Evolutionary conservation across 1,140 invertebrate genomes (phyloP).

Genomic region (Gonioctena quinquepunctata): DNA sequence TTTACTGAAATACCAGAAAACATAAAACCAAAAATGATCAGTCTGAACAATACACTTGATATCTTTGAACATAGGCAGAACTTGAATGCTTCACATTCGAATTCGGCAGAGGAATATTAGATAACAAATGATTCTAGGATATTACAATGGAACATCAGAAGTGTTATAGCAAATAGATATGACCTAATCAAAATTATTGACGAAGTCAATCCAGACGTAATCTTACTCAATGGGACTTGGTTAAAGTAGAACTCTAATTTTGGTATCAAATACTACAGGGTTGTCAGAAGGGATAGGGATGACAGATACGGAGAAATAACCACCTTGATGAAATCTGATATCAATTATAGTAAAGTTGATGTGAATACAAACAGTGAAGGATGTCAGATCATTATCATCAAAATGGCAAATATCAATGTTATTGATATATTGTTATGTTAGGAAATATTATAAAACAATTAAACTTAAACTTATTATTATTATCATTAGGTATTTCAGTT

Average conservation of each 20-base stretch:
- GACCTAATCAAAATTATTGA: constrained; percentile 16
- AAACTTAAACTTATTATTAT: too few relatives aligned
- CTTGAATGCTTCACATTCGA: neutral
- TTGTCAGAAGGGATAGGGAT: constrained; percentile 13
- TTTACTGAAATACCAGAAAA: neutral
- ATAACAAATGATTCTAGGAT: constrained; percentile 10
- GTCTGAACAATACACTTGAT: neutral
- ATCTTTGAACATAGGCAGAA: neutral
- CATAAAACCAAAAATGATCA: neutral
- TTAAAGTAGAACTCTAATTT: constrained; percentile 12
- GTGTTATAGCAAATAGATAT: neutral
- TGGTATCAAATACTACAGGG: constrained; percentile 14
- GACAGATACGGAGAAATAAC: constrained; percentile 17
- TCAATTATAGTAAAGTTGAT: too few relatives aligned
- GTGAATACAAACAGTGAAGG: too few relatives aligned
- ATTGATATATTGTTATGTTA: too few relatives aligned
- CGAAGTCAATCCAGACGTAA: constrained; percentile 16
- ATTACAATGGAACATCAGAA: constrained; percentile 18
- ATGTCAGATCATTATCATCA: too few relatives aligned
- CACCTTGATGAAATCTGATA: constrained; percentile 10
- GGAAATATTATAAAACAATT: too few relatives aligned
- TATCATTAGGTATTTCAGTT: too few relatives aligned
- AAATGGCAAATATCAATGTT: too few relatives aligned
- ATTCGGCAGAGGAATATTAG: neutral
- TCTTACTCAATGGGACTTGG: constrained; percentile 27